Conservation (phyloP, 1,140 invertebrate species). For the Drosophila arawakana region DNA sequence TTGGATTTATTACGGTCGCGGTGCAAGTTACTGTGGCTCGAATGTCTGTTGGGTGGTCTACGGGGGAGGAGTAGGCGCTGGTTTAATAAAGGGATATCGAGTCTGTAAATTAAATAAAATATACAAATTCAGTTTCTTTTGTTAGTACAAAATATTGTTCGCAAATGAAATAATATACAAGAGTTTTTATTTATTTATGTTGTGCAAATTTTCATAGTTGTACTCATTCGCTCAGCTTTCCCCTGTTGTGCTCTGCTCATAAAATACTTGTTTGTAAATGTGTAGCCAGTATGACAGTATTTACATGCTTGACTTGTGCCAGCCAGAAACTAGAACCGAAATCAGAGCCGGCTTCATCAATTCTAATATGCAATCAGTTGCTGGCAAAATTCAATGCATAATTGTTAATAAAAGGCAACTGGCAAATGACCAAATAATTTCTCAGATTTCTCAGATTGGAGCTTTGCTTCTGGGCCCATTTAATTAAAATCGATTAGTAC, state of each 20-base stretch:
- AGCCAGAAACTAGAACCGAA: neutral
- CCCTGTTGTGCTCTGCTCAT: neutral
- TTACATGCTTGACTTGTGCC: neutral
- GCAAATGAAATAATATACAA: conserved; percentile 40
- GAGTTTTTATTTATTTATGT: conserved; percentile 53
- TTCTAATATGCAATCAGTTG: conserved; percentile 13
- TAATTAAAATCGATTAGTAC: conserved; percentile 16
- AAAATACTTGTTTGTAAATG: too few relatives aligned
- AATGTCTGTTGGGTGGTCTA: neutral
- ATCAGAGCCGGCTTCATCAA: conserved; percentile 7
- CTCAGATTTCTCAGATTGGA: conserved; percentile 6
- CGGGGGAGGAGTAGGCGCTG: neutral
- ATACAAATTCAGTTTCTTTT: neutral
- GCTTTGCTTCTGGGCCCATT: conserved; percentile 1
- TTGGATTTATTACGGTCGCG: conserved; percentile 41
- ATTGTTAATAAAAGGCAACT: conserved; percentile 5
- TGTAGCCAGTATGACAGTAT: neutral
- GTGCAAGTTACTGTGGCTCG: conserved; percentile 2
- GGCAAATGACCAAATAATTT: conserved; percentile 7
- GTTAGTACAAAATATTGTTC: neutral
- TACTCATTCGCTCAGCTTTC: neutral
- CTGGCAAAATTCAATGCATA: neutral
- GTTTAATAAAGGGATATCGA: neutral
- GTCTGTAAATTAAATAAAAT: conserved; percentile 37
- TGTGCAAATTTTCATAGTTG: conserved; percentile 35